Evolutionary conservation across 2,888 invertebrate genomes (phyloP).

Genomic region (Digitonthophagus gazella): DNA sequence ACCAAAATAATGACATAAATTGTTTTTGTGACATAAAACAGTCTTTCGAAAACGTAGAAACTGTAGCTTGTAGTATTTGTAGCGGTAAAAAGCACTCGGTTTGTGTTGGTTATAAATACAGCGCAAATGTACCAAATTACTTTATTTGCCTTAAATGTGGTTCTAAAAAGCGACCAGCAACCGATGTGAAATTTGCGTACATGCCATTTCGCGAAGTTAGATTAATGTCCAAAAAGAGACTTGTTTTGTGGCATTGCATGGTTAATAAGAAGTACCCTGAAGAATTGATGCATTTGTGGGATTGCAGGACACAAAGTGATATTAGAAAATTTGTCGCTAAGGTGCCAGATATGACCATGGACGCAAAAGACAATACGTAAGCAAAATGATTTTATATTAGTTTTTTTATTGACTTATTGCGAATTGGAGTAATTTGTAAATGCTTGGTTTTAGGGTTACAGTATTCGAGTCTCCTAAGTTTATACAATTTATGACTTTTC

Average conservation of each 20-base stretch:
- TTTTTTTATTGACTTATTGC: too few species aligned
- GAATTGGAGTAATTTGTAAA: too few species aligned
- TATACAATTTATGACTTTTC: not conserved
- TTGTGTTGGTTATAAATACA: not conserved
- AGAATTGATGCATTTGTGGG: not conserved
- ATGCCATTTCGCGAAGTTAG: too few species aligned
- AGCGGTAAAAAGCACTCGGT: not conserved
- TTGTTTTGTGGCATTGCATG: not conserved
- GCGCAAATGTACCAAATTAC: not conserved
- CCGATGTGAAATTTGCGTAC: not conserved
- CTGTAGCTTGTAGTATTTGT: not conserved
- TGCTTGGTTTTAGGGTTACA: not conserved
- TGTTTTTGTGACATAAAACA: not conserved
- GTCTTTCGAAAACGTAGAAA: not conserved
- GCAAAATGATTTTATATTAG: too few species aligned
- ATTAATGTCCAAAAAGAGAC: not conserved
- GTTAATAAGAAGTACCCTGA: not conserved
- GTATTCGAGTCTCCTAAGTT: not conserved
- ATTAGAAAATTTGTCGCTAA: too few species aligned
- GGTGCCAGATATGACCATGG: too few species aligned
- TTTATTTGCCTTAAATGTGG: not conserved
- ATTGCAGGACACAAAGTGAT: not conserved
- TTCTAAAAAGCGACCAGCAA: not conserved
- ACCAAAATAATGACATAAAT: not conserved
- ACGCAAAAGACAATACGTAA: too few species aligned